These are phyloP conservation scores for Mesitornis unicolor DNA, from an alignment of 2,113 vertebrate species.

Conservation along the genomic window DNA sequence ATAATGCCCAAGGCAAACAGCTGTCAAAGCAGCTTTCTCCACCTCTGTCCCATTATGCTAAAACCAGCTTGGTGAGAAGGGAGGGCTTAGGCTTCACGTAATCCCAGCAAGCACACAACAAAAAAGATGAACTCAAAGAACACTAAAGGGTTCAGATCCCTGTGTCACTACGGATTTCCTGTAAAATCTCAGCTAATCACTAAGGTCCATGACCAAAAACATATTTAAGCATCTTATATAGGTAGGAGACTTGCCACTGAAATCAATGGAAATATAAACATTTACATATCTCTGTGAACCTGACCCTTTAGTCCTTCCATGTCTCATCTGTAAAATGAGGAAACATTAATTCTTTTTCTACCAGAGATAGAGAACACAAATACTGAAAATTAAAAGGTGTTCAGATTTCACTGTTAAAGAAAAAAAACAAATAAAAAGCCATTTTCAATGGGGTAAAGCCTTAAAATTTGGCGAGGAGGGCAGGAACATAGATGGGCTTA, in stretches of 20 bases:
- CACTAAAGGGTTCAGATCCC: conserved; percentile 15
- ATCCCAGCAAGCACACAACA: conserved; percentile 29
- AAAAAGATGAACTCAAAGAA: conserved; percentile 23
- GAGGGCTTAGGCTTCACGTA: conserved; percentile 31
- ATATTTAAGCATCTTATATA: conserved; percentile 38
- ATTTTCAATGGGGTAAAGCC: neutral
- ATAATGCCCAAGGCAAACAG: conserved; percentile 41
- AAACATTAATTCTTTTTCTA: neutral
- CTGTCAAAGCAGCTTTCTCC: conserved; percentile 31
- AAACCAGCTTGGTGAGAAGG: conserved; percentile 26
- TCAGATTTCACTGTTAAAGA: neutral
- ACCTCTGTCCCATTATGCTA: conserved; percentile 35
- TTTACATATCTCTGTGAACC: conserved; percentile 30
- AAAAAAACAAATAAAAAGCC: neutral
- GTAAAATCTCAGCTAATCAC: conserved; percentile 40
- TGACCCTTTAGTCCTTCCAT: neutral
- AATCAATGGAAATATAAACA: conserved; percentile 26
- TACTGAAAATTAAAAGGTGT: neutral
- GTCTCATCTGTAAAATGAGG: neutral
- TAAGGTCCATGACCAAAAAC: conserved; percentile 7
- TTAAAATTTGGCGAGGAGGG: accelerated
- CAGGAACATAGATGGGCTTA: neutral
- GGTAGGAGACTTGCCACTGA: neutral
- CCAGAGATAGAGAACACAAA: neutral
- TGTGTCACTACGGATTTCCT: conserved; percentile 24